These are phyloP conservation scores for Lipophrys pholis DNA, from an alignment of 2,113 vertebrate species.

Conservation along the genomic window DNA sequence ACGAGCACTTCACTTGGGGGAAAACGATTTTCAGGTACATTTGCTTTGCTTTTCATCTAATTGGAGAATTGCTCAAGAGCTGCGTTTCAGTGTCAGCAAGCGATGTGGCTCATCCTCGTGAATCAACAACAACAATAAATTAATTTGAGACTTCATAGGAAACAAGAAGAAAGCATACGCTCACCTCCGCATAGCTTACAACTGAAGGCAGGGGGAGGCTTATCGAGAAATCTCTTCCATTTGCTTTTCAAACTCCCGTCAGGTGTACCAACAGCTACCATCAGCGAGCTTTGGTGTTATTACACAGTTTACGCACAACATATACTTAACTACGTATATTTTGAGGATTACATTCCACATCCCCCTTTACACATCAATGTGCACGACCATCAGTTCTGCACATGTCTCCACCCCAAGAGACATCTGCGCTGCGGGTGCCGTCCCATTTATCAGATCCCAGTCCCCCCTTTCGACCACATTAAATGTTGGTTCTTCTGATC, in stretches of 20 bases:
- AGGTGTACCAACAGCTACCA: background rate
- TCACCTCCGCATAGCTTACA: background rate
- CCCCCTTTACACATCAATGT: slow-evolving; percentile 22
- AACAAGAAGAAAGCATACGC: slow-evolving; percentile 2
- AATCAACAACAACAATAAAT: slow-evolving; percentile 8
- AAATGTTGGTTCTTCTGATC: slow-evolving; percentile 59
- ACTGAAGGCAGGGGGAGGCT: background rate
- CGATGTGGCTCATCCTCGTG: background rate
- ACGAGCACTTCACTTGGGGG: slow-evolving; percentile 36
- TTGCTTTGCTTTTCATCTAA: slow-evolving; percentile 62
- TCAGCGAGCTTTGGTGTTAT: background rate
- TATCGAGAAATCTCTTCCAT: background rate
- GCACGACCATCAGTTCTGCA: slow-evolving; percentile 55
- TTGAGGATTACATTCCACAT: slow-evolving; percentile 13
- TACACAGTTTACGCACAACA: background rate
- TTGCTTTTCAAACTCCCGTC: background rate
- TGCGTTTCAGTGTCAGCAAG: slow-evolving; percentile 11
- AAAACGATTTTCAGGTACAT: slow-evolving; percentile 49
- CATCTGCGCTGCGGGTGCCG: slow-evolving; percentile 54
- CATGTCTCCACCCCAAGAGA: slow-evolving; percentile 31
- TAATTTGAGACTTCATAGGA: background rate
- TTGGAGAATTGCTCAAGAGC: slow-evolving; percentile 31
- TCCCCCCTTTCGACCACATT: background rate
- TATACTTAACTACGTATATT: slow-evolving; percentile 12
- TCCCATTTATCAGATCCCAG: slow-evolving; percentile 18